These are phyloP conservation scores for Albula goreensis DNA, from an alignment of 2,113 vertebrate species.

Conservation along the genomic window DNA sequence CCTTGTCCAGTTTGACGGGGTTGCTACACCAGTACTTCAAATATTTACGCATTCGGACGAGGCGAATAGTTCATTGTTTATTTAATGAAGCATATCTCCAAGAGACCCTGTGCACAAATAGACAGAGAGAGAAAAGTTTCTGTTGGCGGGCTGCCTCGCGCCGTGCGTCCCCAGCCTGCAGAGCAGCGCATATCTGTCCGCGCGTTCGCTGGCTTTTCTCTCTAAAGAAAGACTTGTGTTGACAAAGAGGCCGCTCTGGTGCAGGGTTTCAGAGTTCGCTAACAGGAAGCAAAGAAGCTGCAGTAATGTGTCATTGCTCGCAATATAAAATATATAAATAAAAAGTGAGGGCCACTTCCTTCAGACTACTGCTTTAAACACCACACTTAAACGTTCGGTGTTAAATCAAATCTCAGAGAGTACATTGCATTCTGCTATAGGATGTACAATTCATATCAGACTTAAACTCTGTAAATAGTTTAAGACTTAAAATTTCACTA, in stretches of 20 bases:
- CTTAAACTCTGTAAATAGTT: no score
- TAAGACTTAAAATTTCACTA: no score
- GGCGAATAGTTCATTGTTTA: background rate
- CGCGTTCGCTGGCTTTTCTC: background rate
- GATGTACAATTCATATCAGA: no score
- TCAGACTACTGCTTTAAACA: background rate
- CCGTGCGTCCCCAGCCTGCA: background rate
- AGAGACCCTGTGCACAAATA: background rate
- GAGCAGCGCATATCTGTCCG: background rate
- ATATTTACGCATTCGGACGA: background rate
- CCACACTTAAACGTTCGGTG: no score
- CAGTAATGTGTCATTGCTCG: background rate
- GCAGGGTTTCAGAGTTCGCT: background rate
- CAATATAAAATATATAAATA: background rate
- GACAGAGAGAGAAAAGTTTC: background rate
- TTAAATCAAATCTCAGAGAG: no score
- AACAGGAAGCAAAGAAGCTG: background rate
- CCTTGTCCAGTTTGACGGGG: background rate
- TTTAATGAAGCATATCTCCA: background rate
- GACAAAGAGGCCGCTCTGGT: background rate
- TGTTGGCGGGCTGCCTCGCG: background rate
- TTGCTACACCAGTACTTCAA: background rate
- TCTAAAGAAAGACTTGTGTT: background rate
- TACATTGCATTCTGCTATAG: no score
- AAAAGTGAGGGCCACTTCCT: background rate